Evolutionary conservation across 2,113 vertebrate genomes (phyloP), one percentile per base, ranked within the genome.

Genomic region (Plestiodon gilberti): DNA sequence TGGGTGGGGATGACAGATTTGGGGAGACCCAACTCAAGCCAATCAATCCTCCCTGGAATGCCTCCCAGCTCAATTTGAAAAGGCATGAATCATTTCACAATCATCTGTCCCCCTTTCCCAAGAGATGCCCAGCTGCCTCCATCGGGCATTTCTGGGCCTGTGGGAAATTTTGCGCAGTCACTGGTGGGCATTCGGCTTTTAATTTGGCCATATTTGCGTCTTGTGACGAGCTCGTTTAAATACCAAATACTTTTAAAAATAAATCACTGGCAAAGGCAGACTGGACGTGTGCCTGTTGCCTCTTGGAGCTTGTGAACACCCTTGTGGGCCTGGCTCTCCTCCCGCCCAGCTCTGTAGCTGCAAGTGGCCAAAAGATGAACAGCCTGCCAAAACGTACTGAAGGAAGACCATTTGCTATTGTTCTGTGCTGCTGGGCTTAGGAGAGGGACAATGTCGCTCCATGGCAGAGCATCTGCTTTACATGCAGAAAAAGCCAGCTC

Each of bases 121-220:
- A 85, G 62, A 90, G 77, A 86, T 88, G 78, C 38, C 43, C 11
- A 14, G 43, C 52, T 70, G 81, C 1, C 84, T 74, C 74, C 89
- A 93, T 88, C 84, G 79, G 90, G 85, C 83, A 83, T 84, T 87
- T 90, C 43, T 82, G 64, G n/a, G n/a, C 7, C 73, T 92, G 87
- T 74, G 90, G 88, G 88, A 76, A 91, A 89, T 93, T 91, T 92
- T 22, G 91, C 1, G 0, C 67, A 91, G 93, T 90, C 91, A 85
- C 91, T 91, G 90, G 91, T 88, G 75, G 90, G 81, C 75, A 81
- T 90, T 91, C 88, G 87, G 90, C 92, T 90, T 33, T 33, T 25
- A 82, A 75, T 70, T 83, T 91, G 69, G 76, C 87, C 90, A 90
- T 89, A 86, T 91, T 89, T 91, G 84, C 22, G 88, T 75, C 30